Conservation (phyloP, 2,888 invertebrate genomes). For the Ceraclea dissimilis region DNA sequence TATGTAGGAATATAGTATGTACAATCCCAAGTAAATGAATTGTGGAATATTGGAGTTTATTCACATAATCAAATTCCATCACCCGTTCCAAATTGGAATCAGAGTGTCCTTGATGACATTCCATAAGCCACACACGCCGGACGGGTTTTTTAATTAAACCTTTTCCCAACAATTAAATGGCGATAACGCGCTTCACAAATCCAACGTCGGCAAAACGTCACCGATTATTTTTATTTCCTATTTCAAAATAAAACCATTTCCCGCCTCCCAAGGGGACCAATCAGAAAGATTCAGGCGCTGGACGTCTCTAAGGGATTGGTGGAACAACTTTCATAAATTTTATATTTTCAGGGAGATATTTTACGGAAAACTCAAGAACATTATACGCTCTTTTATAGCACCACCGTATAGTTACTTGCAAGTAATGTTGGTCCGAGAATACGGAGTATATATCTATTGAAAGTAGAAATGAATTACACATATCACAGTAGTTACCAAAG, state of each 20-base stretch:
- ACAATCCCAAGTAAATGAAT: no score
- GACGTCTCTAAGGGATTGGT: constrained; percentile 4
- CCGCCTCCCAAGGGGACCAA: constrained; percentile 15
- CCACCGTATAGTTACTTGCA: no score
- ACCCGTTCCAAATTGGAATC: background rate
- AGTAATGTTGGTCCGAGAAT: no score
- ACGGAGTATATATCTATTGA: no score
- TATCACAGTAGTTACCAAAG: no score
- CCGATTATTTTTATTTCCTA: constrained; percentile 18
- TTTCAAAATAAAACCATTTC: constrained; percentile 7
- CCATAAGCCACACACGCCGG: constrained; percentile 4
- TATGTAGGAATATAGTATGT: no score
- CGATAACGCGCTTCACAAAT: constrained; percentile 16
- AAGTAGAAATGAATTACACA: no score
- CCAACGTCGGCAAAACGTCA: constrained; percentile 21
- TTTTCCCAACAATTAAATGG: constrained; percentile 21
- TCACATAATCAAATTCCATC: background rate
- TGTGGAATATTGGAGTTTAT: no score
- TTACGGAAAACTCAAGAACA: background rate
- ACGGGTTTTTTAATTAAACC: constrained; percentile 21
- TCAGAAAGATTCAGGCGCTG: constrained; percentile 9
- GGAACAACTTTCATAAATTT: background rate
- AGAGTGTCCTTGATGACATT: constrained; percentile 2
- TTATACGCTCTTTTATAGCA: no score
- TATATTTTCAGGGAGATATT: background rate